A percentile compares a stretch with the other conserved stretches of the same genome.
Evolutionary conservation across 2,797 vertebrate species (phyloP).

Genomic region (Tinamus major): DNA sequence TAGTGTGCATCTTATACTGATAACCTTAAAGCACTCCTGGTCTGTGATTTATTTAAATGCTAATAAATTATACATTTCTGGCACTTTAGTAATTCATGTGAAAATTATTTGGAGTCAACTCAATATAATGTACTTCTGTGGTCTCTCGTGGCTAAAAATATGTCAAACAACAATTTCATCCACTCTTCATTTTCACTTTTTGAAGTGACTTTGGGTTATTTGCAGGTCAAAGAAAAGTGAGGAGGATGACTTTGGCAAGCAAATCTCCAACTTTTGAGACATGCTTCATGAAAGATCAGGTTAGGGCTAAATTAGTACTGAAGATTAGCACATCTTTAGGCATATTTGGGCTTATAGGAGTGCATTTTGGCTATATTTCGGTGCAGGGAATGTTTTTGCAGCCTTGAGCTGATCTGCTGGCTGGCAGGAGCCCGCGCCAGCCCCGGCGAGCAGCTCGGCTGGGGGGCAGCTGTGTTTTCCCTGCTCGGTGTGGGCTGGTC

Average conservation of each 20-base stretch:
- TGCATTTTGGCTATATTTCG: not conserved
- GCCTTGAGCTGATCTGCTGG: too few relatives aligned
- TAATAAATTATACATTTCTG: conserved; percentile 86
- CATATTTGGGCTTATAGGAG: rapidly evolving
- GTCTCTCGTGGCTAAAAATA: conserved; percentile 67
- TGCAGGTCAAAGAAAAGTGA: not conserved
- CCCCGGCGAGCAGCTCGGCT: too few relatives aligned
- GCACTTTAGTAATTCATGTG: conserved; percentile 88
- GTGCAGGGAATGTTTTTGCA: too few relatives aligned
- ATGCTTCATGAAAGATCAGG: not conserved
- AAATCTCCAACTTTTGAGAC: rapidly evolving
- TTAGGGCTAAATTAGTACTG: too few relatives aligned
- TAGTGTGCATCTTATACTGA: conserved; percentile 4
- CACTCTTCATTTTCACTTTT: conserved; percentile 54
- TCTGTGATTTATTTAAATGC: conserved; percentile 85
- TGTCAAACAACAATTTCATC: conserved; percentile 70
- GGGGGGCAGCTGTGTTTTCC: too few relatives aligned
- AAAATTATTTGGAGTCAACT: conserved; percentile 85
- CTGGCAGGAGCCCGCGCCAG: too few relatives aligned
- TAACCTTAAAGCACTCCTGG: conserved; percentile 69
- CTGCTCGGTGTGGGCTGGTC: too few relatives aligned
- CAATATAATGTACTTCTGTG: conserved; percentile 73
- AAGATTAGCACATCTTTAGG: rapidly evolving
- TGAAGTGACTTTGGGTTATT: conserved; percentile 30
- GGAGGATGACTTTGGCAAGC: not conserved